A percentile compares a stretch with the other conserved stretches of the same genome.
These are phyloP conservation scores for Diglossa cyanea DNA, from an alignment of 2,797 vertebrate species.

Conservation along the genomic window DNA sequence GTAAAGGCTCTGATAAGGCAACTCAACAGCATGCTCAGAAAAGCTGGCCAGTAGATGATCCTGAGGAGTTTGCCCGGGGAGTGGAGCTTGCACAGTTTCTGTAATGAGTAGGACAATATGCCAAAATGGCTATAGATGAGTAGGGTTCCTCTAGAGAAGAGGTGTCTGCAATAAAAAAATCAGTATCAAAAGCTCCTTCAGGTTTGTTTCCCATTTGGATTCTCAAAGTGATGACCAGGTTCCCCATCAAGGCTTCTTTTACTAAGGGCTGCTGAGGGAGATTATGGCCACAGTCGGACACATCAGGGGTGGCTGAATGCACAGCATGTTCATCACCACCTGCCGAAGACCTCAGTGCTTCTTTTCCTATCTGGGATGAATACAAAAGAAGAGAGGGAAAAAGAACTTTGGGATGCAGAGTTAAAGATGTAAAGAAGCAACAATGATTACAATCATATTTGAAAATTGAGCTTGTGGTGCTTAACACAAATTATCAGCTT, in stretches of 20 bases:
- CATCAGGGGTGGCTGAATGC: background rate
- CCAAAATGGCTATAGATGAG: background rate
- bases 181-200: background rate
- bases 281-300: background rate
- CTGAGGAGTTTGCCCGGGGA: background rate
- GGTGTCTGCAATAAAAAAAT: background rate
- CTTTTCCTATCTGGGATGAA: background rate
- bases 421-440: background rate
- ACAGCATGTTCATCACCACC: background rate
- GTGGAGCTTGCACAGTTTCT: background rate
- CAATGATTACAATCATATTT: background rate
- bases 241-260: background rate
- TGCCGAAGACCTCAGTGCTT: background rate
- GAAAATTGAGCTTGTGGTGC: background rate
- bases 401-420: background rate
- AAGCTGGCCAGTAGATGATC: background rate
- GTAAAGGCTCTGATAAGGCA: background rate
- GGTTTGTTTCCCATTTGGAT: background rate
- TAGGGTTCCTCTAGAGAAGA: background rate
- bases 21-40: background rate
- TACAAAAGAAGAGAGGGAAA: background rate
- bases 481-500: background rate
- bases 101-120: background rate
- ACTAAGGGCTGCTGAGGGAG: background rate
- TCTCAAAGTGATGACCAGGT: background rate